Base-by-base conservation (phyloP, 1,140 invertebrate genomes). In the Alviniconcha marisindica region DNA sequence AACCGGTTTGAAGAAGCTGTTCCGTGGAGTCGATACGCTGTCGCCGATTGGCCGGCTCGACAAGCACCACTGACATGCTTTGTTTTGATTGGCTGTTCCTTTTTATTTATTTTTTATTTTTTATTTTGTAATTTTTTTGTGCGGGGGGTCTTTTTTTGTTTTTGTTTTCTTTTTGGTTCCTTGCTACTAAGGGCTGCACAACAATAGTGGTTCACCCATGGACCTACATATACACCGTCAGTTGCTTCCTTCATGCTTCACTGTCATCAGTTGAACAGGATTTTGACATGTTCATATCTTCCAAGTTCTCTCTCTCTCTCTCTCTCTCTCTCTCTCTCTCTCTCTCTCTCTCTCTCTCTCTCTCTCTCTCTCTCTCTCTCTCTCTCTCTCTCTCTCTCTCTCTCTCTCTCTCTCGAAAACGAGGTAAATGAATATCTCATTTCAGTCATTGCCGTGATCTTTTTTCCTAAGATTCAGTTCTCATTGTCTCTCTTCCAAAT, bases 11-110 rank as follows among this genome's bases (percentile, higher is more conserved):
- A 15, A 88, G 84, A 42, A 88, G 83, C 79, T 89, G 84, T 81
- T 90, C 88, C n/a, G 87, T 90, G 54, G 91, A 91, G 86, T 91
- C 89, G 81, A 91, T 89, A 82, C 91, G 85, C 71, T 84, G 81
- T 21, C 83, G 88, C 77, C 86, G 81, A 87, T 86, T 88, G 86
- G 89, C 90, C 77, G 87, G 87, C 51, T 87, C 90, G 36, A 91
- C 90, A 63, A 89, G 82, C 36, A 91, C 85, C 48, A 89, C 81
- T 21, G 89, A 89, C 90, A 90, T 91, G n/a, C 33, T 76, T 36
- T 56, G 81, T 51, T 40, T 38, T 51, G 24, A 36, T 80, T 56
- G 54, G 38, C 31, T 28, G 7, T 38, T 36, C 24, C 24, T 36
- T 7, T 3, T 24, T 21, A 21, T 63, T 15, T n/a, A 14, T 15